Evolutionary conservation across 2,888 invertebrate genomes (phyloP), one percentile per base, ranked within the genome.

Genomic region (Dicranocentrus wangi): DNA sequence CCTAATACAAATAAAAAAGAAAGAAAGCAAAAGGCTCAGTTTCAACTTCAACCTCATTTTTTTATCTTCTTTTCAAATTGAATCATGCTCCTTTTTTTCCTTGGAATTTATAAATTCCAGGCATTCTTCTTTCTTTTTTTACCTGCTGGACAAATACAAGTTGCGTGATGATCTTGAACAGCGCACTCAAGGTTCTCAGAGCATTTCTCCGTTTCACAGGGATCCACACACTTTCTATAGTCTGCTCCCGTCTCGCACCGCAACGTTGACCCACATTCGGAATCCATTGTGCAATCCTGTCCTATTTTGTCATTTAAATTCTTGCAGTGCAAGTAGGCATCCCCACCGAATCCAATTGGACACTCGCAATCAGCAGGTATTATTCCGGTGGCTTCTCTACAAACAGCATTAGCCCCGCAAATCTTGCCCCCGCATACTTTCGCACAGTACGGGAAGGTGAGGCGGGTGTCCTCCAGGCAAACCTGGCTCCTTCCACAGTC

Each of bases 181-280:
- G 51, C 25, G 43, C 88, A 88, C 32, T 86, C 84, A 2, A 88
- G 87, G 78, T 87, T 87, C 5, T 83, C 82, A 5, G 87, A 87
- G 78, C 88, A 88, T 13, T 86, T 84, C 13, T 72, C 28, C n/a
- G 85, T 85, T 1, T 58, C 72, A 71, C 88, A 88, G 5, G 88
- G 88, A 85, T 88, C 87, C 1, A 86, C 81, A 70, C 88, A 88
- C 81, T 83, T 84, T 55, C 84, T 42, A 27, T 2, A 10, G 47
- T 15, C 47, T n/a, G 70, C 77, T 42, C 75, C 79, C 3, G 81
- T 82, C 28, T 85, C 78, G 71, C 85, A 85, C n/a, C 83, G 63
- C 5, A 83, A 55, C 5, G 28, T 42, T 15, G 65, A 39, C 17
- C 83, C 81, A 68, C 85, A 85, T 15, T 85, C 83, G 2, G 53